A percentile compares a stretch with the other conserved stretches of the same genome.
Conservation (phyloP, 2,888 invertebrate genomes). For the Octonoba sinensis region DNA sequence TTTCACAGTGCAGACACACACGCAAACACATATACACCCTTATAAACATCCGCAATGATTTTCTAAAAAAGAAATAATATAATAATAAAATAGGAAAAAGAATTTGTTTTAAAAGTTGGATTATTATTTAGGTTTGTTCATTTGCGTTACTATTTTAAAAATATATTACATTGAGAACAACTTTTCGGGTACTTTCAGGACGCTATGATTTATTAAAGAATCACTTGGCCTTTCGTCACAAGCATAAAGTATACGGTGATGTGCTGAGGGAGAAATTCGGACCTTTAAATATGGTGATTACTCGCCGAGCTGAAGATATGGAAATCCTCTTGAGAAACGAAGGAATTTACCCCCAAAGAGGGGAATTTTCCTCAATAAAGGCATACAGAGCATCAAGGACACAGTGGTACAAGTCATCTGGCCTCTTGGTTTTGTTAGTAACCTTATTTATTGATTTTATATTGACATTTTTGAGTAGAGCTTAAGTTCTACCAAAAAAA, state of each 20-base stretch:
- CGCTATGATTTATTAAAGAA: constrained; percentile 3
- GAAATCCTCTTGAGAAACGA: constrained; percentile 73
- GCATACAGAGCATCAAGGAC: constrained; percentile 39
- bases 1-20: too few species aligned
- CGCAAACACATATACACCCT: too few species aligned
- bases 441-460: too few species aligned
- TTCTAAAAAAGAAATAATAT: too few species aligned
- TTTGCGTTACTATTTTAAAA: too few species aligned
- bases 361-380: constrained; percentile 68
- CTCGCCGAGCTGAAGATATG: constrained; percentile 74
- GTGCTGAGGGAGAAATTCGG: constrained; percentile 70
- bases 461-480: too few species aligned
- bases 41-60: too few species aligned
- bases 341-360: constrained; percentile 74
- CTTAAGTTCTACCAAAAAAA: too few species aligned
- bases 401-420: constrained; percentile 39
- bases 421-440: constrained; percentile 35
- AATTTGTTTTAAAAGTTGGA: too few species aligned
- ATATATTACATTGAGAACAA: too few species aligned
- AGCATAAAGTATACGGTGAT: constrained; percentile 73
- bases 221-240: constrained; percentile 73
- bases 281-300: constrained; percentile 71
- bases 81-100: too few species aligned
- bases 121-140: too few species aligned
- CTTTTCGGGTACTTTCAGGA: constrained; percentile 3